These are phyloP conservation scores for Naja naja DNA, from an alignment of 2,113 vertebrate genomes.

Conservation along the genomic window DNA sequence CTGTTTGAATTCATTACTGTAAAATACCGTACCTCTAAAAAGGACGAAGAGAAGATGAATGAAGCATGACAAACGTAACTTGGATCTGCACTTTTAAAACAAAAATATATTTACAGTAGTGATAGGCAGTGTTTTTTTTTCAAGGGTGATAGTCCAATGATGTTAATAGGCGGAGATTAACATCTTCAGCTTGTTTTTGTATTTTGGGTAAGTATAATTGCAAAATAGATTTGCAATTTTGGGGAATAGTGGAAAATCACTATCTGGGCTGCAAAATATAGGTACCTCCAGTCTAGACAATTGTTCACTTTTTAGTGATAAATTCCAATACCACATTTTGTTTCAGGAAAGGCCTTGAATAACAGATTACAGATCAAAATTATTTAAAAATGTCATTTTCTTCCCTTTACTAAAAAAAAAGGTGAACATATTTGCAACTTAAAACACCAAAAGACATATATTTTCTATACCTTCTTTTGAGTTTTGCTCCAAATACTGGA, in stretches of 20 bases:
- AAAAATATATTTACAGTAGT: not conserved
- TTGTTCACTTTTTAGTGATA: not conserved
- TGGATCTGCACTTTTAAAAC: not conserved
- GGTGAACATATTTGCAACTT: not conserved
- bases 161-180: not conserved
- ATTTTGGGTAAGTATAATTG: not conserved
- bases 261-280: not conserved
- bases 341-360: not conserved
- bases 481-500: conserved; percentile 77
- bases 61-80: not conserved
- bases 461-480: conserved; percentile 80
- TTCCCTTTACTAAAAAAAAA: not conserved
- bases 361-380: not conserved
- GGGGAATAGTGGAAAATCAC: not conserved
- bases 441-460: not conserved
- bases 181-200: not conserved
- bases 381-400: not conserved
- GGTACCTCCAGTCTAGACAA: not conserved
- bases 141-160: not conserved
- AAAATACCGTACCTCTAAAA: conserved; percentile 82
- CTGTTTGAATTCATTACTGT: conserved; percentile 79
- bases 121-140: not conserved
- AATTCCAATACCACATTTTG: not conserved
- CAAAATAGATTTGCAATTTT: not conserved
- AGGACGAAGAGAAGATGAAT: not conserved